Base-by-base conservation (phyloP, 2,888 invertebrate genomes). In the Tetragonula carbonaria region DNA sequence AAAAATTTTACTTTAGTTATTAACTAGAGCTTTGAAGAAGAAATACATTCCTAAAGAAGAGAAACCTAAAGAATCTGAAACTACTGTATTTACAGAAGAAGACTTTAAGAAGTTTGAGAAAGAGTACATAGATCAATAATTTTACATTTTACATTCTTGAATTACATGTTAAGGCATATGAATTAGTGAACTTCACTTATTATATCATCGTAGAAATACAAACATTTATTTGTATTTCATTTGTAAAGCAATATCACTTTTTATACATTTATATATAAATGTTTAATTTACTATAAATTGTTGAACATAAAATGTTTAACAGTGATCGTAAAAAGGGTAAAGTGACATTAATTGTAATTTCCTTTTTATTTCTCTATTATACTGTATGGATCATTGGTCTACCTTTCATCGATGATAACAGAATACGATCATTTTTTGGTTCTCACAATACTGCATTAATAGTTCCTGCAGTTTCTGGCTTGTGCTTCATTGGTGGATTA, bases 61-160 rank as follows among this genome's bases (percentile, higher is more conserved):
- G 94, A 95, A 92, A 91, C 95, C 94, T 81, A 95, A 95, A 84
- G 95, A 95, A 85, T 94, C 95, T 70, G 95, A 96, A 87, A 95
- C 95, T 79, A 96, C 97, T 0, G 96, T 95, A 23, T 97, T 97
- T 92, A 97, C 97, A 0, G 96, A 96, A 91, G 97, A 97, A 92
- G 96, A 96, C 72, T 97, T 97, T 89, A 95, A 95, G 82, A 96
- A 96, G 84, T 97, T 97, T 93, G 97, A 97, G 93, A 95, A 95
- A 72, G 96, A 97, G 93, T 96, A 96, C 67, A 33, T 72, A 38
- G 88, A 91, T 53, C 86, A 80, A 74, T 83, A 82, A 75, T 6
- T 13, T 70, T 75, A 57, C 23, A 73, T 28, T 13, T n/a, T n/a
- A n/a, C n/a, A n/a, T n/a, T 38, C 6, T 23, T 53, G 38, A 23